phyloP scores from a whole-genome alignment of 2,797 vertebrate species.

The Premnoplex brunnescens region DNA sequence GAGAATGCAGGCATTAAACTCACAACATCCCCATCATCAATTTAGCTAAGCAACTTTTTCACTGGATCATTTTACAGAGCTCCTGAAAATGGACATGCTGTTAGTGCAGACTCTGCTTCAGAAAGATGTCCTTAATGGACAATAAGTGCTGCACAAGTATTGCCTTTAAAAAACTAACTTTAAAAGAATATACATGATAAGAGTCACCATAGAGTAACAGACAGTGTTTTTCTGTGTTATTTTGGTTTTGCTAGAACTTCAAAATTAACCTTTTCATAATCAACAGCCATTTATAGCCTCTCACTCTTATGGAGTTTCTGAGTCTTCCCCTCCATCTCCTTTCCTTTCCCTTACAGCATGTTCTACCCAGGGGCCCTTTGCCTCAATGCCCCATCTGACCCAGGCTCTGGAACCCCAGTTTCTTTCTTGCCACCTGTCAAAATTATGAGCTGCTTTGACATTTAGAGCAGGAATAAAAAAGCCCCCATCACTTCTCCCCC shows the following conservation, averaged over 20 bases:
- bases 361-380: not conserved
- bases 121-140: not conserved
- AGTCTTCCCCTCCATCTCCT: not conserved
- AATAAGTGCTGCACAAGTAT: not conserved
- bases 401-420: not conserved
- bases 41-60: not conserved
- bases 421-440: not conserved
- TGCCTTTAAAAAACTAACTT: not conserved
- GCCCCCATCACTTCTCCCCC: not conserved
- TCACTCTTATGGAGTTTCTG: not conserved
- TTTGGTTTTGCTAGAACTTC: not conserved
- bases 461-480: not conserved
- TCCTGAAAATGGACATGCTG: not conserved
- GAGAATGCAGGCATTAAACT: not conserved
- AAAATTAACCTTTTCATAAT: not conserved
- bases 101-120: not conserved
- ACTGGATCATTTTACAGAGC: not conserved
- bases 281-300: not conserved
- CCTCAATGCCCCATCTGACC: not conserved
- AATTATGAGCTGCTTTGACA: not conserved
- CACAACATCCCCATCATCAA: not conserved
- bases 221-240: not conserved
- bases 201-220: not conserved
- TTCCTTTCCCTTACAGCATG: not conserved
- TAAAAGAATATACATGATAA: not conserved